phyloP scores from a whole-genome alignment of 2,113 vertebrate genomes.

The Coryphaenoides rupestris region DNA sequence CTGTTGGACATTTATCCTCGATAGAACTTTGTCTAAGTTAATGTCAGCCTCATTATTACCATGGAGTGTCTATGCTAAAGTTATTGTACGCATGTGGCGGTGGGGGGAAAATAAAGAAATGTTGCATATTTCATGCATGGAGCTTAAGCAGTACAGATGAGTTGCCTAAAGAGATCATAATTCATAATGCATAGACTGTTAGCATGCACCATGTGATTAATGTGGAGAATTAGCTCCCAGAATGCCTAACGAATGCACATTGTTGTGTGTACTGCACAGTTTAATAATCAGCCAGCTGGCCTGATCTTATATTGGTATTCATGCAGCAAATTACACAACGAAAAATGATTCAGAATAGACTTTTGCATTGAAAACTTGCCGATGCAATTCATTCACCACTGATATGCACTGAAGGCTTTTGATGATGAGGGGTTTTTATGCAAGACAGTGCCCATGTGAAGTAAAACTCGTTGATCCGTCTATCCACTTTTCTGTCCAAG shows the following conservation, averaged over 20 bases:
- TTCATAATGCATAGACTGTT: neutral
- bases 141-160: constrained; percentile 4
- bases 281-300: neutral
- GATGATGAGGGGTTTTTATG: too few relatives aligned
- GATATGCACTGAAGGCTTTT: too few relatives aligned
- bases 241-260: neutral
- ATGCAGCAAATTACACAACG: neutral
- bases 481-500: too few relatives aligned
- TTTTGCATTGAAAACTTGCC: too few relatives aligned
- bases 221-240: neutral
- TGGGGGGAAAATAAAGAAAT: neutral
- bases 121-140: neutral
- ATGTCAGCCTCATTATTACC: neutral
- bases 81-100: neutral
- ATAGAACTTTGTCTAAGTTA: too few relatives aligned
- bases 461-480: too few relatives aligned
- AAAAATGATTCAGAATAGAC: neutral
- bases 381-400: too few relatives aligned
- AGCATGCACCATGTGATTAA: neutral
- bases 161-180: neutral
- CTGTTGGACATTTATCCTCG: neutral
- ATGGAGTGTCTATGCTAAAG: neutral
- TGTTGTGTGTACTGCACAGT: neutral
- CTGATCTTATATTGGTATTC: neutral
- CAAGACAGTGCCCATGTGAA: too few relatives aligned